Conservation (phyloP, 1,140 invertebrate species). For the Lethocerus indicus region DNA sequence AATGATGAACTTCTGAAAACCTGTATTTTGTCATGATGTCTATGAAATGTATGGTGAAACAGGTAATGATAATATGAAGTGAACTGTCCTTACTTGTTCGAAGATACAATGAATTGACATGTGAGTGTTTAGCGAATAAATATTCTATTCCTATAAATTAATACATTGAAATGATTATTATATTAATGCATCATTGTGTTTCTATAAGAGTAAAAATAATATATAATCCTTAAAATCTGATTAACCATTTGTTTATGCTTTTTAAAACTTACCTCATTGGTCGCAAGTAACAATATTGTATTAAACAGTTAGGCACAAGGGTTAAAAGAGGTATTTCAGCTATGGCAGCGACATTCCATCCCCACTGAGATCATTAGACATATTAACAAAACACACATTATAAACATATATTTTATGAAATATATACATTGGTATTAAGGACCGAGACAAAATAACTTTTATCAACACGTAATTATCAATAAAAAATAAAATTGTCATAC, state of each 20-base stretch:
- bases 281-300: slow-evolving; percentile 56
- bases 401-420: not conserved
- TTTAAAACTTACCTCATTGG: slow-evolving; percentile 41
- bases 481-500: slow-evolving; percentile 12
- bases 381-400: slow-evolving; percentile 4
- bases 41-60: no score
- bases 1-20: no score
- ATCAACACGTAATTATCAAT: not conserved
- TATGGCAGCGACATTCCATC: slow-evolving; percentile 55
- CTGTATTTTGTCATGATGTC: no score
- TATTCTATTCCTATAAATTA: no score
- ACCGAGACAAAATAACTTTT: not conserved
- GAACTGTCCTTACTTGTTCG: no score
- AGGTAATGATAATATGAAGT: no score
- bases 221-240: not conserved
- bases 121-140: no score
- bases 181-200: no score
- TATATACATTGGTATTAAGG: not conserved
- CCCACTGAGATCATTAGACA: slow-evolving; percentile 40
- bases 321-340: slow-evolving; percentile 56
- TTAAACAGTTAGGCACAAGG: slow-evolving; percentile 56
- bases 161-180: no score
- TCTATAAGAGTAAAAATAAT: no score
- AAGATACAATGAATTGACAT: no score
- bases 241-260: not conserved